Conservation (phyloP, 2,888 invertebrate species). For the Sphinx pinastri region DNA sequence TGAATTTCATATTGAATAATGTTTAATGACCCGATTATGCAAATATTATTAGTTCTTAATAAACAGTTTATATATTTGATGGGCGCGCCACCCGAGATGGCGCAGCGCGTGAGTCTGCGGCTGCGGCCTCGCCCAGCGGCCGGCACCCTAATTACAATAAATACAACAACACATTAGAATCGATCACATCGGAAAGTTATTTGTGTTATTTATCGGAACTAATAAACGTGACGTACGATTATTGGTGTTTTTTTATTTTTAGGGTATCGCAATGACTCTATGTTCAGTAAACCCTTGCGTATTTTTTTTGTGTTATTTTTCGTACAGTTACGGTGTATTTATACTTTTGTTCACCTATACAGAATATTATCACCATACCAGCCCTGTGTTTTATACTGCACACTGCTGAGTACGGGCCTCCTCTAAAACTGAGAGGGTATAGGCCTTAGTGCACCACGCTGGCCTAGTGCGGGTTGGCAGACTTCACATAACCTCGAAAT, state of each 20-base stretch:
- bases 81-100: slow-evolving; percentile 63
- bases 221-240: slow-evolving; percentile 82
- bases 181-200: slow-evolving; percentile 79
- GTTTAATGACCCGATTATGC: slow-evolving; percentile 78
- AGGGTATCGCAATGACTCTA: slow-evolving; percentile 40
- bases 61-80: slow-evolving; percentile 76
- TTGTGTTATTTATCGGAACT: slow-evolving; percentile 78
- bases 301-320: neutral
- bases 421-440: no score
- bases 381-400: no score
- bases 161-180: slow-evolving; percentile 79
- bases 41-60: slow-evolving; percentile 81
- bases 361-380: neutral
- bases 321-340: neutral
- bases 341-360: neutral
- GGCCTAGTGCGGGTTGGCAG: no score
- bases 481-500: no score
- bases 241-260: slow-evolving; percentile 69
- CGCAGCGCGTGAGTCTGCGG: slow-evolving; percentile 36
- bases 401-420: no score
- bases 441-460: no score
- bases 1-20: slow-evolving; percentile 74
- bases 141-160: slow-evolving; percentile 75
- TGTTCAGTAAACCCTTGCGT: neutral
- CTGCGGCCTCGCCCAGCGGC: slow-evolving; percentile 29